Base-by-base conservation (phyloP, 1,140 invertebrate genomes). In the Cardiocondyla obscurior region DNA sequence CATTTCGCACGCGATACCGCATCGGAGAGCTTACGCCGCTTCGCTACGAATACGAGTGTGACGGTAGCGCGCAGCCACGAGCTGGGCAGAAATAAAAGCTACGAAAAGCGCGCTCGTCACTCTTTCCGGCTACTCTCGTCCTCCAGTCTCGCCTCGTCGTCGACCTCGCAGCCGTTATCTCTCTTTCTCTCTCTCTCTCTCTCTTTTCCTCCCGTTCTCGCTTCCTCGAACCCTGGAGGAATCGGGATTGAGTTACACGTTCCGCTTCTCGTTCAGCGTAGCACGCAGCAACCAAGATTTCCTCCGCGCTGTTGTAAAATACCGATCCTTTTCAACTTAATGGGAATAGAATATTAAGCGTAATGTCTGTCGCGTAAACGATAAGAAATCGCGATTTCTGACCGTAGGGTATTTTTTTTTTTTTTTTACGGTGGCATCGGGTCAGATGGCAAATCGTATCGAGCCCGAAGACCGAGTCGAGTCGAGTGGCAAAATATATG, bases 241-340 rank as follows among this genome's bases (percentile, higher is more conserved):
- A 81, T 64, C 22, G 25, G 62, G 16, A 69, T 81, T 49, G 46
- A 64, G 57, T 82, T 82, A 49, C 62, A 19, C 64, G n/a, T 25
- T 51, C 8, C 12, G 19, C 28, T 39, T 65, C 44, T 51, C 60
- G 44, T 30, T 53, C 62, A 39, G 46, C 60, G n/a, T 36, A 65
- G 73, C 33, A n/a, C 44, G n/a, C 46, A 22, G 28, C 22, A 65
- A 73, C 30, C 49, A 65, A 49, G 49, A 77, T 60, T 69, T 73
- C 49, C 60, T 73, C 49, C 39, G 22, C 55, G 39, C 46, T 30
- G 51, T 73, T 36, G 33, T 14, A 51, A 14, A 58, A 25, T n/a
- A 14, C 19, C 3, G 19, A 60, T 69, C n/a, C 39, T 36, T 42
- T 30, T 33, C 33, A 12, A 74, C 22, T 19, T 22, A 33, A 79